Conservation (phyloP, 2,888 invertebrate species). For the Macropis europaea region DNA sequence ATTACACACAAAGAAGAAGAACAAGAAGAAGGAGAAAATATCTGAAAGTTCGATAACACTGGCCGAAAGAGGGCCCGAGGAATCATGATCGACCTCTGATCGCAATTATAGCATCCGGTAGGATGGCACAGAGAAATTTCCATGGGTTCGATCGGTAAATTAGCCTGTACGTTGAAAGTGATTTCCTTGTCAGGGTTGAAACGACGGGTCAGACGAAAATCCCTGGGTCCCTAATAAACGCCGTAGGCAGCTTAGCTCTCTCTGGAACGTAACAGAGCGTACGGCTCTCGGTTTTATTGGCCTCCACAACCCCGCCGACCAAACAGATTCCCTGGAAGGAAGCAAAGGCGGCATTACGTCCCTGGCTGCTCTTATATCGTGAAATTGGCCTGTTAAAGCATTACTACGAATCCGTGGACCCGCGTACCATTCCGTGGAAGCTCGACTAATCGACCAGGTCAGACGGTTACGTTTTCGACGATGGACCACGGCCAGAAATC, state of each 20-base stretch:
- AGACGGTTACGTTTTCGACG: constrained; percentile 25
- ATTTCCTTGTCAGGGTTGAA: constrained; percentile 64
- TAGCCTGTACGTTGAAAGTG: constrained; percentile 55
- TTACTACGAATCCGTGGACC: constrained; percentile 64
- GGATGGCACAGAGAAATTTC: constrained; percentile 32
- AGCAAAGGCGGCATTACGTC: constrained; percentile 56
- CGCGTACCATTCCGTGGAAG: constrained; percentile 54
- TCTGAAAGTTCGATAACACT: too few relatives aligned
- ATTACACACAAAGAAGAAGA: too few relatives aligned
- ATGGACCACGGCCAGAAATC: constrained; percentile 19
- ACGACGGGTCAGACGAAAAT: constrained; percentile 63
- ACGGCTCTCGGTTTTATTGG: constrained; percentile 61
- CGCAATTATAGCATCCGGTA: constrained; percentile 32
- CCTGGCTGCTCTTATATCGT: constrained; percentile 68
- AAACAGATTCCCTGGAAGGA: constrained; percentile 55
- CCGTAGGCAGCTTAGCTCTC: constrained; percentile 48
- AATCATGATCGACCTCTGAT: not conserved
- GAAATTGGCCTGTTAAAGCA: constrained; percentile 76
- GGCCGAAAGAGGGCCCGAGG: not conserved
- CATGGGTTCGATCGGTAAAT: constrained; percentile 46
- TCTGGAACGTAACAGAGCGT: constrained; percentile 36
- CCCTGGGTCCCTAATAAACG: constrained; percentile 60
- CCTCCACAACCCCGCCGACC: constrained; percentile 45
- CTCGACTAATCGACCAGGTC: constrained; percentile 51
- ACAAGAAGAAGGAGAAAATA: too few relatives aligned